phyloP scores from a whole-genome alignment of 1,140 invertebrate genomes.

The Microplitis demolitor region DNA sequence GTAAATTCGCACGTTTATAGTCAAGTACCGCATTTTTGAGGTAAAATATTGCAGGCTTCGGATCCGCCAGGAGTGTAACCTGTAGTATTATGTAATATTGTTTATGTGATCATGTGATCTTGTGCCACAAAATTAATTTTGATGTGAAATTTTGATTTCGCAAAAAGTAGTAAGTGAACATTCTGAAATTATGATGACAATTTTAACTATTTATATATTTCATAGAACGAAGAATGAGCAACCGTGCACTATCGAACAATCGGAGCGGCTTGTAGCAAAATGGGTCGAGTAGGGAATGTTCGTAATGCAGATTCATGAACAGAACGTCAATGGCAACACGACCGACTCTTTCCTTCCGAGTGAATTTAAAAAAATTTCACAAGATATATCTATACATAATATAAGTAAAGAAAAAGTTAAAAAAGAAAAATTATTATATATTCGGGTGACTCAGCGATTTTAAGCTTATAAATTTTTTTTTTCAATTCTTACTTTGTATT shows the following conservation, averaged over 20 bases:
- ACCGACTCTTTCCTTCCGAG: not conserved
- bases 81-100: no score
- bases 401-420: not conserved
- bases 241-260: slow-evolving; percentile 31
- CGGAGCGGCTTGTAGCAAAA: slow-evolving; percentile 18
- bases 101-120: no score
- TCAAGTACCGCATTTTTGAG: no score
- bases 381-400: not conserved
- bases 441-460: not conserved
- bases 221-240: not conserved
- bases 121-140: no score
- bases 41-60: no score
- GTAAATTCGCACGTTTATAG: no score
- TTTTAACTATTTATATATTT: not conserved
- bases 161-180: not conserved
- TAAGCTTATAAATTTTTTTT: no score
- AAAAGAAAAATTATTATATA: not conserved
- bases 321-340: not conserved
- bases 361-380: not conserved
- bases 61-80: no score
- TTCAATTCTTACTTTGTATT: no score
- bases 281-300: slow-evolving; percentile 20
- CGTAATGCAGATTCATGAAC: slow-evolving; percentile 17
- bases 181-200: not conserved
- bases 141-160: no score